Conservation (phyloP, 1,140 invertebrate species). For the Holotrichia oblita region DNA sequence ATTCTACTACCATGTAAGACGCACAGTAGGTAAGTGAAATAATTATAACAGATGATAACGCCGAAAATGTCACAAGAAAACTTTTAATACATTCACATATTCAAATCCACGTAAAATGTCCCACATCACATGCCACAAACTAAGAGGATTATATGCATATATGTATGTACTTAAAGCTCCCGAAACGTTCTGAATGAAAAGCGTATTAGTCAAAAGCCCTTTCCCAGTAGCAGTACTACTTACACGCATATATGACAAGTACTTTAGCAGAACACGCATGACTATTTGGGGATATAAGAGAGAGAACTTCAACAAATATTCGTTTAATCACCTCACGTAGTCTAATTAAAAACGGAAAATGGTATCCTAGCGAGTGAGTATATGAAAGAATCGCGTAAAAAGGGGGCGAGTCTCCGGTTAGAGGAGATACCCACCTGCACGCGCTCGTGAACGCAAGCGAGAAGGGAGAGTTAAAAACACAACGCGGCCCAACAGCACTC, state of each 20-base stretch:
- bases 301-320: constrained; percentile 13
- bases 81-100: background rate
- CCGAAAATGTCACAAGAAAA: background rate
- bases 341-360: constrained; percentile 14
- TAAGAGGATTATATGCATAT: constrained; percentile 13
- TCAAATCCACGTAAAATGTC: background rate
- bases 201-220: background rate
- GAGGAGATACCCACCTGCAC: constrained; percentile 9
- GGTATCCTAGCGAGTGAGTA: background rate
- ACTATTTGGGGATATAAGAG: background rate
- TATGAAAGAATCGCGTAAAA: background rate
- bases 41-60: background rate
- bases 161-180: constrained; percentile 11
- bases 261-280: background rate
- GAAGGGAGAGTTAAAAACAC: constrained; percentile 10
- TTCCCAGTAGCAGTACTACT: background rate
- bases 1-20: background rate
- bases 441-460: background rate
- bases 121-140: background rate
- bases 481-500: background rate
- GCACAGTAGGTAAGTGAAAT: background rate
- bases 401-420: background rate
- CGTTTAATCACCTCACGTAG: constrained; percentile 4
- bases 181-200: background rate
- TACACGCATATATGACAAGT: background rate